Evolutionary conservation across 2,113 vertebrate genomes (phyloP), one percentile per base, ranked within the genome.

Genomic region (Craseonycteris thonglongyai): DNA sequence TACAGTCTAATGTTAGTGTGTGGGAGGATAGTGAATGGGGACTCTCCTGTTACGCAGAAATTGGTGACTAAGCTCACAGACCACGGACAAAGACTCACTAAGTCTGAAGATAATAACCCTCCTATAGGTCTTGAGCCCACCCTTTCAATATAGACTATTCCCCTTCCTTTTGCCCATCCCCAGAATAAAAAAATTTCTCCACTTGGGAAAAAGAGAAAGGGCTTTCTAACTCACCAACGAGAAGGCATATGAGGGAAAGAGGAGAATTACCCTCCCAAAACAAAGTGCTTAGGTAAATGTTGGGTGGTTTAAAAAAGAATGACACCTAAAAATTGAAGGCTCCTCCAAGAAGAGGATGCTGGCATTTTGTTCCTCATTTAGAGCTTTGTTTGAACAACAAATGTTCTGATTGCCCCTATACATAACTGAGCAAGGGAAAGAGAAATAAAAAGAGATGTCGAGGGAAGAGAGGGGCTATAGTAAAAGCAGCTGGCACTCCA

Each of bases 1-100:
- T 11, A 83, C 12, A 40, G 12, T 69, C 35, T 79, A 76, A 47
- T 71, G 89, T 35, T 56, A 22, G 0, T 58, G 54, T 80, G 35
- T 47, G 49, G 56, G 61, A 91, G 13, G 30, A 49, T 24, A 49
- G 28, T 81, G 22, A 93, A 69, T 12, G 88, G 30, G 40, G 33
- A 26, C 58, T 81, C 75, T 88, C 15, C 54, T 88, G 26, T 80
- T 95, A 95, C 90, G 93, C 45, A 71, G 65, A 69, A 96, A 81
- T 51, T 22, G 21, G 69, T 93, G 63, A 89, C 47, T 93, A 85
- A 90, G 45, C 65, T 89, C 58, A 14, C 21, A 92, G 19, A 54
- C 15, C 33, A 1, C 78, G 49, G 16, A 59, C 15, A 95, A 94
- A 92, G n/a, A 14, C 18, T 86, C 84, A 83, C 3, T 40, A 40